Conservation (phyloP, 1,140 invertebrate genomes). For the Cydia pomonella region DNA sequence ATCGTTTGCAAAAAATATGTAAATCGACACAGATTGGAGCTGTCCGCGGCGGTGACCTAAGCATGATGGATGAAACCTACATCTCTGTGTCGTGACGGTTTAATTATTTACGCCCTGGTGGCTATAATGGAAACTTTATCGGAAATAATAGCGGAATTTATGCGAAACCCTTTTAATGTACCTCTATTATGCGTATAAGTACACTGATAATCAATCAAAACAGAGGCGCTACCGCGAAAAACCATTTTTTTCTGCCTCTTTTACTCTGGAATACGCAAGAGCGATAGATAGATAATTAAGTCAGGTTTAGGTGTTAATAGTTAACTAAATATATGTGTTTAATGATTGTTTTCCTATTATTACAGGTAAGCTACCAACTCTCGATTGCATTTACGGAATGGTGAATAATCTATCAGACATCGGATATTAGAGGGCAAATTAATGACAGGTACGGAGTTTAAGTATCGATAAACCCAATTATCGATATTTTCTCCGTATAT, state of each 20-base stretch:
- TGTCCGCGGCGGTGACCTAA: neutral
- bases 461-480: too few species aligned
- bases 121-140: neutral
- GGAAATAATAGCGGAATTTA: neutral
- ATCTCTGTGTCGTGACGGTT: neutral
- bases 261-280: too few species aligned
- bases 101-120: conserved; percentile 3
- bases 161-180: neutral
- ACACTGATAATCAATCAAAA: too few species aligned
- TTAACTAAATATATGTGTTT: too few species aligned
- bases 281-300: neutral
- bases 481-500: too few species aligned
- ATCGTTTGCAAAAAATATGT: conserved; percentile 1
- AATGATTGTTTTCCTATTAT: neutral
- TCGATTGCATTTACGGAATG: too few species aligned
- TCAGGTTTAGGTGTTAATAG: neutral
- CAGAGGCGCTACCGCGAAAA: too few species aligned
- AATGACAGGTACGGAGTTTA: too few species aligned
- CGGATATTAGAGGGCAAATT: too few species aligned
- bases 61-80: neutral
- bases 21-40: conserved; percentile 1
- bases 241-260: too few species aligned
- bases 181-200: too few species aligned
- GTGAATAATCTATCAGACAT: too few species aligned
- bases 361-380: neutral